phyloP scores from a whole-genome alignment of 2,888 invertebrate genomes.

The Isotomurus palustris region DNA sequence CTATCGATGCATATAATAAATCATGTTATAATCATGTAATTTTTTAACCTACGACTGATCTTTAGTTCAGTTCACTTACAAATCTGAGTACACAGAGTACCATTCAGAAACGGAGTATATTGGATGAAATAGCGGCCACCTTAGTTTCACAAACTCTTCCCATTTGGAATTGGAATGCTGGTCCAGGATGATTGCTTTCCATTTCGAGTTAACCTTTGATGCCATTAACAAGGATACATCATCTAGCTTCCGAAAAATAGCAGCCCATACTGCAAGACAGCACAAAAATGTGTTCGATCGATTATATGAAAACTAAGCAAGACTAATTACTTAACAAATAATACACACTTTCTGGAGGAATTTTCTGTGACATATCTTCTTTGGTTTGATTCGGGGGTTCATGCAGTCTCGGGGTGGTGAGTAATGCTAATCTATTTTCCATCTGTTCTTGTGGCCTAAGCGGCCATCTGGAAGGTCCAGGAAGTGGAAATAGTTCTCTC shows the following conservation, averaged over 20 bases:
- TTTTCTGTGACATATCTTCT: constrained; percentile 29
- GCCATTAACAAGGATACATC: constrained; percentile 87
- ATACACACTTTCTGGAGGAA: constrained; percentile 41
- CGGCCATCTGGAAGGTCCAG: constrained; percentile 1
- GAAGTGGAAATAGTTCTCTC: background rate
- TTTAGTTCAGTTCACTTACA: constrained; percentile 49
- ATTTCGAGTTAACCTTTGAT: constrained; percentile 78
- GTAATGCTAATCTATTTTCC: constrained; percentile 28
- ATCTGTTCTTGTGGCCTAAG: constrained; percentile 18
- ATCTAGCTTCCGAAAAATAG: constrained; percentile 83
- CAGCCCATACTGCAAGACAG: constrained; percentile 63
- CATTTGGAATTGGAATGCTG: constrained; percentile 74
- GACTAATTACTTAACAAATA: background rate
- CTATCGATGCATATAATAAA: constrained; percentile 51
- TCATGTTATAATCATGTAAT: background rate
- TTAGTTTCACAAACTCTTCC: constrained; percentile 67
- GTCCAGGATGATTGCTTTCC: constrained; percentile 73
- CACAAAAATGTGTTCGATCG: background rate
- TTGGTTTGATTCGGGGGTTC: constrained; percentile 25
- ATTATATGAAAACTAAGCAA: background rate
- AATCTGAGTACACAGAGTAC: constrained; percentile 55
- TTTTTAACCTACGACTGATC: background rate
- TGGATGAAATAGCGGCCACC: constrained; percentile 85
- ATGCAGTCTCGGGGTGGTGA: constrained; percentile 29
- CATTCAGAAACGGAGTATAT: constrained; percentile 58